Conservation (phyloP, 1,140 invertebrate species). For the Pristionchus pacificus region DNA sequence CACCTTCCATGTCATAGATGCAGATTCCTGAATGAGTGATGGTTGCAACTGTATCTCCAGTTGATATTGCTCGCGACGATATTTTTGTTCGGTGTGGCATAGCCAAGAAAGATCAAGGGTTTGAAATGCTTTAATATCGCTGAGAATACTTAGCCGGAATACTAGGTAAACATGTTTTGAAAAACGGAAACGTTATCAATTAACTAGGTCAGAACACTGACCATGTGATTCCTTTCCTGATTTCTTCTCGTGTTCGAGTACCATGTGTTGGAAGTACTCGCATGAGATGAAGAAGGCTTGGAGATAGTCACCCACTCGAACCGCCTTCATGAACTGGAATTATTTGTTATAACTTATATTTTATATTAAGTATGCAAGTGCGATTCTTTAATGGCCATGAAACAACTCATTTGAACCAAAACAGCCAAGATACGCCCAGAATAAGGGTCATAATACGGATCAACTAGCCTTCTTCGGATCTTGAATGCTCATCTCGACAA, state of each 20-base stretch:
- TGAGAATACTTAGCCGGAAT: too few relatives aligned
- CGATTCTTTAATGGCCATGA: too few relatives aligned
- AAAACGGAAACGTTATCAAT: background rate
- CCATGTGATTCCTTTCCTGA: background rate
- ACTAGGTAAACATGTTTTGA: too few relatives aligned
- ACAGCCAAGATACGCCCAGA: background rate
- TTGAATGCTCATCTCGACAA: background rate
- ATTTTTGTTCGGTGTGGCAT: too few relatives aligned
- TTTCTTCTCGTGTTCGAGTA: background rate
- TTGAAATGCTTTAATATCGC: too few relatives aligned
- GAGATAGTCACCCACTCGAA: background rate
- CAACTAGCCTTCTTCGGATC: background rate
- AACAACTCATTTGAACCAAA: too few relatives aligned
- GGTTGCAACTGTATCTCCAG: too few relatives aligned
- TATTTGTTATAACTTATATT: too few relatives aligned
- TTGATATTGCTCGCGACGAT: too few relatives aligned
- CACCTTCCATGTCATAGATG: background rate
- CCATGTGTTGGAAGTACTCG: background rate
- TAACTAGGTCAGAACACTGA: background rate
- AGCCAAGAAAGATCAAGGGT: too few relatives aligned
- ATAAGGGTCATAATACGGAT: background rate
- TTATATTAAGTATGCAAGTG: too few relatives aligned
- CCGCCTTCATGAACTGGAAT: background rate
- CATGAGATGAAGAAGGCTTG: background rate
- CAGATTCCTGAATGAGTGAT: background rate